A percentile compares a stretch with the other conserved stretches of the same genome.
phyloP scores from a whole-genome alignment of 2,113 vertebrate species.

The Burhinus oedicnemus region DNA sequence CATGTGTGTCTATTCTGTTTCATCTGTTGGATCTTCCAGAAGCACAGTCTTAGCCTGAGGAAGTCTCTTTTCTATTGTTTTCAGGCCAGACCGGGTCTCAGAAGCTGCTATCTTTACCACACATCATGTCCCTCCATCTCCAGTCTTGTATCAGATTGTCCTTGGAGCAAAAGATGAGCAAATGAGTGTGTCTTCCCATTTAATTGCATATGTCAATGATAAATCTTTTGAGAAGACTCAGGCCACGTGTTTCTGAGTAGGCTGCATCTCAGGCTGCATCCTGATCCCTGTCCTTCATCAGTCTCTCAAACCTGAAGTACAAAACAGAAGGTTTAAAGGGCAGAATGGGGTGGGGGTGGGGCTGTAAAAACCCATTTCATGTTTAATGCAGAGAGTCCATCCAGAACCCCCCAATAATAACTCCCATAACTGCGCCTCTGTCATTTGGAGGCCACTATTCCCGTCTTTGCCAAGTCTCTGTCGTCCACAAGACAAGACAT shows the following conservation, averaged over 20 bases:
- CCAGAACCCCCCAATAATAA: not conserved
- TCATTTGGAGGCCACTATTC: slow-evolving; percentile 28
- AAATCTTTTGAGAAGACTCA: not conserved
- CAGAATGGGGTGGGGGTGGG: not conserved
- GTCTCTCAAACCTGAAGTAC: not conserved
- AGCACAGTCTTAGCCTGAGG: not conserved
- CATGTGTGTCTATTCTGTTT: not conserved
- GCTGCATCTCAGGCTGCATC: not conserved
- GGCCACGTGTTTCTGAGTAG: not conserved
- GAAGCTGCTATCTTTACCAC: not conserved
- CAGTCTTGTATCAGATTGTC: slow-evolving; percentile 1
- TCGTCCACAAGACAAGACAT: slow-evolving; percentile 61
- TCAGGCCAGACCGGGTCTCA: not conserved
- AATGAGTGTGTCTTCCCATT: not conserved
- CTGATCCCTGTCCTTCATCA: not conserved
- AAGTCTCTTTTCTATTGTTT: not conserved
- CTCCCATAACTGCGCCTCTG: not conserved
- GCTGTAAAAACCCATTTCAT: not conserved
- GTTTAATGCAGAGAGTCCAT: not conserved
- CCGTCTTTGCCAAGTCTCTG: slow-evolving; percentile 48
- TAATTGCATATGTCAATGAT: not conserved
- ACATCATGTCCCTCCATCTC: not conserved
- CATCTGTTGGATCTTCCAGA: not conserved
- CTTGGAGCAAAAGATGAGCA: not conserved
- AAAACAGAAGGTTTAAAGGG: not conserved